Conservation (phyloP, 2,113 vertebrate species). For the Ictalurus furcatus region DNA sequence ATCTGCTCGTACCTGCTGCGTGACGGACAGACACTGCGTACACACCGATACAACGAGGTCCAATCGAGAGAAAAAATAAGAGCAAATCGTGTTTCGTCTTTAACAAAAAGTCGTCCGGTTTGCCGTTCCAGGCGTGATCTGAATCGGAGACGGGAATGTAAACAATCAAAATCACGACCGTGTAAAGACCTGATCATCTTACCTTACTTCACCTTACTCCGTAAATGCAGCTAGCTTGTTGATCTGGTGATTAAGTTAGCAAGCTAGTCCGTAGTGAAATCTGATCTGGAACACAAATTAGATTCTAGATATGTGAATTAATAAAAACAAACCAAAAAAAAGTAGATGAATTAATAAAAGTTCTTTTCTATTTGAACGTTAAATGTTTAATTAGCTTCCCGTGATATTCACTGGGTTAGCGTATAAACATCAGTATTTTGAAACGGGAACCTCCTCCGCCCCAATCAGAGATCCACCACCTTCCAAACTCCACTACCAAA, state of each 20-base stretch:
- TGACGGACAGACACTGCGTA: background rate
- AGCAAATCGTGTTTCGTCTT: background rate
- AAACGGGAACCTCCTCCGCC: background rate
- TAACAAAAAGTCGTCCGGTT: background rate
- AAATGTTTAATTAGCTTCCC: background rate
- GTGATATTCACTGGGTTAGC: background rate
- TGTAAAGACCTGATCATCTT: no score
- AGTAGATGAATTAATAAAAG: background rate
- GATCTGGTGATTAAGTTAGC: background rate
- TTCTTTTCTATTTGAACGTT: background rate
- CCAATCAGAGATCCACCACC: background rate
- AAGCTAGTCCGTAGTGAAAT: background rate
- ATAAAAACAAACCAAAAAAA: background rate
- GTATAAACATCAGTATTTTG: background rate
- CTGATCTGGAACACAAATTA: background rate
- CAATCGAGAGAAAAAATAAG: background rate
- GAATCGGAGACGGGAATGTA: background rate
- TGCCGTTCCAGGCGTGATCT: background rate
- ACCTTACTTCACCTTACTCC: background rate
- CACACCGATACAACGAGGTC: background rate
- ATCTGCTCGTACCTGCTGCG: no score
- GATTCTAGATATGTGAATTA: no score
- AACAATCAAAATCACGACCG: background rate
- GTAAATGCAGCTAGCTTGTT: background rate
- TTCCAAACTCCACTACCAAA: background rate